Conservation (phyloP, 2,113 vertebrate species). For the cattle (Bos taurus) region DNA sequence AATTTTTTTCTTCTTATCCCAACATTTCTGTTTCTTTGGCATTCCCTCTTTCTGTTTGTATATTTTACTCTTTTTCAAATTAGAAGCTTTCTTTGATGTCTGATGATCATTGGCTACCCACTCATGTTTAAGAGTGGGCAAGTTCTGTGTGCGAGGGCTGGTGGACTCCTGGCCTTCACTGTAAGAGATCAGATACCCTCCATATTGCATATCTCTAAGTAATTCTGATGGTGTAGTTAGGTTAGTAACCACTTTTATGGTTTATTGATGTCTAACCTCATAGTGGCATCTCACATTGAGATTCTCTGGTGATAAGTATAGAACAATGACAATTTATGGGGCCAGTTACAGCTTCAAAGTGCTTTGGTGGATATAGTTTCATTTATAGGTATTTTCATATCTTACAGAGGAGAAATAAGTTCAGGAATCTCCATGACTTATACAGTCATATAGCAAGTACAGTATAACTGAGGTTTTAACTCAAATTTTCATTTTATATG, state of each 20-base stretch:
- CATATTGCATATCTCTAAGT: not conserved
- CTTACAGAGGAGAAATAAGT: not conserved
- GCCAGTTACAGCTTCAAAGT: not conserved
- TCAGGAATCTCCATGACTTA: not conserved
- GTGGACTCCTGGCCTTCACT: not conserved
- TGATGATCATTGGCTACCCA: not conserved
- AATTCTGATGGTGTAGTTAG: not conserved
- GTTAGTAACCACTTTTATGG: not conserved
- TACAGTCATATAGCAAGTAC: not conserved
- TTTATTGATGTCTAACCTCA: slow-evolving; percentile 1
- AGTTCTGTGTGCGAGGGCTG: not conserved
- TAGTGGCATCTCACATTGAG: not conserved
- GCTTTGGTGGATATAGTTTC: not conserved
- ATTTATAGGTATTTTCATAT: not conserved
- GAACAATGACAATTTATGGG: not conserved
- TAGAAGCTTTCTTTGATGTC: not conserved
- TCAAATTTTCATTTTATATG: not conserved
- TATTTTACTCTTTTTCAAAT: slow-evolving; percentile 41
- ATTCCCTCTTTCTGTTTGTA: not conserved
- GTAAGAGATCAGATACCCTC: not conserved
- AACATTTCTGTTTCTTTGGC: not conserved
- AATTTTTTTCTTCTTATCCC: not conserved
- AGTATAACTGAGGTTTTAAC: not conserved
- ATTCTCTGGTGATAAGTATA: not conserved
- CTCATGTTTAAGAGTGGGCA: not conserved